phyloP scores from a whole-genome alignment of 2,113 vertebrate species.

The Dendropsophus ebraccatus region DNA sequence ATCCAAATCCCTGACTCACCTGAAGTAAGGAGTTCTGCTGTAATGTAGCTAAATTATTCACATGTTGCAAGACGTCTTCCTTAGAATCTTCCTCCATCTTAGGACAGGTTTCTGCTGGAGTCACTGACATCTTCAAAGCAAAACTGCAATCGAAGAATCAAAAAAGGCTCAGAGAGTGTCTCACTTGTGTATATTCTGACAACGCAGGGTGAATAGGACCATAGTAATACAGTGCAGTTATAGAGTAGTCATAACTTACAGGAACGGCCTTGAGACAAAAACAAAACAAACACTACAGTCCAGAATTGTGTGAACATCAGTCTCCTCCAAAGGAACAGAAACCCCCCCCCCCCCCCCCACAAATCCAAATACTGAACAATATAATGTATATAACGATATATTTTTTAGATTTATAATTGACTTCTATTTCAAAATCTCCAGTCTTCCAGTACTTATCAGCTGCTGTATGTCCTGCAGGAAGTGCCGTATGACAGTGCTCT shows the following conservation, averaged over 20 bases:
- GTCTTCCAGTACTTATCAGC: too few species aligned
- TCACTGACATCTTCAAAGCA: not conserved
- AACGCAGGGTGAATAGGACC: not conserved
- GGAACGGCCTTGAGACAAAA: not conserved
- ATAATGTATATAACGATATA: too few species aligned
- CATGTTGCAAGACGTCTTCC: not conserved
- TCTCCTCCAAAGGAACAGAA: not conserved
- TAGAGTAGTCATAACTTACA: not conserved
- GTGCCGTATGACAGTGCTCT: too few species aligned
- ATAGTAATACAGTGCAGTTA: not conserved
- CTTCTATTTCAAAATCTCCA: too few species aligned
- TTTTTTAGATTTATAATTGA: too few species aligned
- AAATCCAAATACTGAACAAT: too few species aligned
- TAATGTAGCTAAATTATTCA: not conserved
- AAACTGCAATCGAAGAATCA: not conserved
- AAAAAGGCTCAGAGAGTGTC: too few species aligned
- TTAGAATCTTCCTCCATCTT: conserved; percentile 47
- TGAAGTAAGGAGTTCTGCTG: conserved; percentile 19
- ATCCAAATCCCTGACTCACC: not conserved
- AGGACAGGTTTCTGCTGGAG: not conserved
- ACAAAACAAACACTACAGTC: not conserved
- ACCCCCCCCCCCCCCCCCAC: too few species aligned
- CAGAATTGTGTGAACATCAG: too few species aligned
- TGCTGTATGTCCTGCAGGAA: too few species aligned
- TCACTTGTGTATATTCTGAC: not conserved